Conservation (phyloP, 1,140 invertebrate genomes). For the Saccostrea cuccullata region DNA sequence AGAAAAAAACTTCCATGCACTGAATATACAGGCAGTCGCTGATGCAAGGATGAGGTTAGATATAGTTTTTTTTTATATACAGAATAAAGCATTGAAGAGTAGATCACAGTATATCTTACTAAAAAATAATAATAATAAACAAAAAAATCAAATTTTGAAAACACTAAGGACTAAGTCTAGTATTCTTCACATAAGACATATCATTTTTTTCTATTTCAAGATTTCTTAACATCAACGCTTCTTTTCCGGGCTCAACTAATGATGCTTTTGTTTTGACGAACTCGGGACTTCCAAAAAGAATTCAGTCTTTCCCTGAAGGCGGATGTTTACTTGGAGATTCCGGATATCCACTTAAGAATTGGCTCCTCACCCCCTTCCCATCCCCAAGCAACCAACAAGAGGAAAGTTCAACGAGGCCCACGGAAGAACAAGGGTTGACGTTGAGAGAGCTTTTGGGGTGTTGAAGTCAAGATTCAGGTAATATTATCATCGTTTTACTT, state of each 20-base stretch:
- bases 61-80: too few species aligned
- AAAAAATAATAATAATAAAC: too few species aligned
- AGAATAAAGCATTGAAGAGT: too few species aligned
- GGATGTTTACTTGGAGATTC: conserved; percentile 51
- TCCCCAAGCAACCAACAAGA: conserved; percentile 37
- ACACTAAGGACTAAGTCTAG: too few species aligned
- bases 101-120: too few species aligned
- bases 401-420: conserved; percentile 48
- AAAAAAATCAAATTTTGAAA: too few species aligned
- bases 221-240: conserved; percentile 20
- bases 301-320: not conserved
- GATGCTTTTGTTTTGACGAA: conserved; percentile 19
- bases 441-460: conserved; percentile 51
- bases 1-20: too few species aligned
- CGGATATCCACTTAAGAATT: conserved; percentile 50
- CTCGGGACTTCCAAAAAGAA: not conserved
- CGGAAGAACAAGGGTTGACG: conserved; percentile 28
- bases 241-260: not conserved
- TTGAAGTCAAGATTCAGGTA: conserved; percentile 51
- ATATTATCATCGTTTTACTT: too few species aligned
- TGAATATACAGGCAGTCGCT: too few species aligned
- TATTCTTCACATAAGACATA: too few species aligned
- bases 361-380: conserved; percentile 53
- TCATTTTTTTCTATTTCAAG: not conserved
- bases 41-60: too few species aligned